These are phyloP conservation scores for Brachionus koreanus DNA, from an alignment of 1,140 invertebrate species.

Conservation along the genomic window DNA sequence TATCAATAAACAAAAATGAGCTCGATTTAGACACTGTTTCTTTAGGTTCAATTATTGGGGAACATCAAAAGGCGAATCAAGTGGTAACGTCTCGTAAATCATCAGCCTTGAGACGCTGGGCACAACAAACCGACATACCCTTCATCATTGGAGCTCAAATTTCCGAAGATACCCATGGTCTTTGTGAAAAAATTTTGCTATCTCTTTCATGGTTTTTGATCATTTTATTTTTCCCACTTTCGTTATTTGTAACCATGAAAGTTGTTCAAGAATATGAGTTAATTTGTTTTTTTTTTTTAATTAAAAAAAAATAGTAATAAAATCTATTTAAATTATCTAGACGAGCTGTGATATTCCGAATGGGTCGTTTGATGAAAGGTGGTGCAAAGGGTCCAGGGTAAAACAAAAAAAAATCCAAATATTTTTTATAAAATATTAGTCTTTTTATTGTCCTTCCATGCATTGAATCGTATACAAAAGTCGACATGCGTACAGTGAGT, in stretches of 20 bases:
- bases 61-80: not conserved
- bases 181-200: constrained; percentile 25
- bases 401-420: not conserved
- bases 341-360: constrained; percentile 45
- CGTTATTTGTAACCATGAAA: constrained; percentile 31
- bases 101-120: constrained; percentile 1
- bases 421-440: not conserved
- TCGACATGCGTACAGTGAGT: constrained; percentile 46
- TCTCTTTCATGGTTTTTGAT: constrained; percentile 31
- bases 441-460: constrained; percentile 45
- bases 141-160: constrained; percentile 42
- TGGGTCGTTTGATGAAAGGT: constrained; percentile 39
- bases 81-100: not conserved
- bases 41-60: not conserved
- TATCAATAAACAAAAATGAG: constrained; percentile 4
- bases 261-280: constrained; percentile 44
- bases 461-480: constrained; percentile 43
- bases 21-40: constrained; percentile 12
- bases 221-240: constrained; percentile 36
- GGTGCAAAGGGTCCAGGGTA: constrained; percentile 46
- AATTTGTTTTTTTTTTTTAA: not conserved
- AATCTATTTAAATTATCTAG: not conserved
- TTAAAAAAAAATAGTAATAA: not conserved
- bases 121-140: constrained; percentile 35
- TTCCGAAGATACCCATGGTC: not conserved